Evolutionary conservation across 1,140 invertebrate species (phyloP).

Genomic region (Hetaerina americana): DNA sequence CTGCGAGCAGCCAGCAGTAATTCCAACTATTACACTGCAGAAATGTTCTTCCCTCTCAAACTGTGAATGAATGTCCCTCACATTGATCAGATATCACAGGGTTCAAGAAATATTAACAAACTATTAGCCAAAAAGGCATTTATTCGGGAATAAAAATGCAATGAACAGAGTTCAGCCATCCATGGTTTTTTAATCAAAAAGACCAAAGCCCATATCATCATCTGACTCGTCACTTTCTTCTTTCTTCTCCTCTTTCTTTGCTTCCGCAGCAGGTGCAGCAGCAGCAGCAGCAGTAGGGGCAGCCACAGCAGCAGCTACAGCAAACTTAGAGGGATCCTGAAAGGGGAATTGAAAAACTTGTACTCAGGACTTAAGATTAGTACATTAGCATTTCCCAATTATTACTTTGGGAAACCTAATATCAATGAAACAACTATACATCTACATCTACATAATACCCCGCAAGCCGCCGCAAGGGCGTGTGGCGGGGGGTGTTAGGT

Average conservation of each 20-base stretch:
- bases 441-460: no score
- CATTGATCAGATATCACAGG: no score
- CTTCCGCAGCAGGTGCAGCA: slow-evolving; percentile 42
- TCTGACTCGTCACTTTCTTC: slow-evolving; percentile 72
- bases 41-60: no score
- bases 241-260: slow-evolving; percentile 67
- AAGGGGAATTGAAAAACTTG: slow-evolving; percentile 26
- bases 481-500: no score
- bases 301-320: slow-evolving; percentile 42
- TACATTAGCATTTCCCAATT: no score
- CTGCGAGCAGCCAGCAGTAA: no score
- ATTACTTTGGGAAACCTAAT: no score
- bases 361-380: no score
- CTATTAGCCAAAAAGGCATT: neutral
- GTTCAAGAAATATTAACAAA: neutral
- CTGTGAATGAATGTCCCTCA: no score
- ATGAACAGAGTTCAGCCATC: neutral
- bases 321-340: slow-evolving; percentile 86
- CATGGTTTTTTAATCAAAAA: slow-evolving; percentile 65
- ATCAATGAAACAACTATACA: no score
- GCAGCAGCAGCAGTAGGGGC: slow-evolving; percentile 41
- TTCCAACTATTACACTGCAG: no score
- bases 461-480: no score
- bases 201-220: slow-evolving; percentile 94
- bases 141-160: neutral